Conservation (phyloP, 2,888 invertebrate genomes). For the Euplexia lucipara region DNA sequence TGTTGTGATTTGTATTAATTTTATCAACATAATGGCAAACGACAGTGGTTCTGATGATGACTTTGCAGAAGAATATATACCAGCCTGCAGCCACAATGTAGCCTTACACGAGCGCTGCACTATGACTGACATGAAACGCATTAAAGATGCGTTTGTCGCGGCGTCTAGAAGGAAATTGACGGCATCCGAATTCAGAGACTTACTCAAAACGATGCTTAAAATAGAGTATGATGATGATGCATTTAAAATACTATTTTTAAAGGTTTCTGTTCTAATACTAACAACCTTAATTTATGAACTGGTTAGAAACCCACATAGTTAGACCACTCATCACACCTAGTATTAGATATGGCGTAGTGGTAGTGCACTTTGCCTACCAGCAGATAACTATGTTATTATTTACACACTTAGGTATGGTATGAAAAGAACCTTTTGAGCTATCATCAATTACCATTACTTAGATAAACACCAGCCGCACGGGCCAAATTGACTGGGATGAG, state of each 20-base stretch:
- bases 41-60: conserved; percentile 83
- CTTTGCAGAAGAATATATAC: conserved; percentile 62
- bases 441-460: conserved; percentile 10
- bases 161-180: conserved; percentile 83
- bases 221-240: conserved; percentile 91
- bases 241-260: conserved; percentile 92
- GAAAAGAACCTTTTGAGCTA: background rate
- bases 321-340: background rate
- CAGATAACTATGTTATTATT: background rate
- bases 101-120: conserved; percentile 85
- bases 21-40: conserved; percentile 73
- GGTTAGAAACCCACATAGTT: too few species aligned
- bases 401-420: too few species aligned
- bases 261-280: conserved; percentile 12
- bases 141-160: conserved; percentile 85
- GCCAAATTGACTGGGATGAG: conserved; percentile 93
- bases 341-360: background rate
- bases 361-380: background rate
- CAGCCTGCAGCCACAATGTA: conserved; percentile 77
- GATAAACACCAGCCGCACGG: conserved; percentile 86
- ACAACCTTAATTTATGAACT: background rate
- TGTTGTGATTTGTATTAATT: conserved; percentile 11
- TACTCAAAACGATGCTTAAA: conserved; percentile 82
- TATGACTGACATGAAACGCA: conserved; percentile 83
- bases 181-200: conserved; percentile 81